phyloP scores from a whole-genome alignment of 2,113 vertebrate species.

The Bungarus multicinctus region DNA sequence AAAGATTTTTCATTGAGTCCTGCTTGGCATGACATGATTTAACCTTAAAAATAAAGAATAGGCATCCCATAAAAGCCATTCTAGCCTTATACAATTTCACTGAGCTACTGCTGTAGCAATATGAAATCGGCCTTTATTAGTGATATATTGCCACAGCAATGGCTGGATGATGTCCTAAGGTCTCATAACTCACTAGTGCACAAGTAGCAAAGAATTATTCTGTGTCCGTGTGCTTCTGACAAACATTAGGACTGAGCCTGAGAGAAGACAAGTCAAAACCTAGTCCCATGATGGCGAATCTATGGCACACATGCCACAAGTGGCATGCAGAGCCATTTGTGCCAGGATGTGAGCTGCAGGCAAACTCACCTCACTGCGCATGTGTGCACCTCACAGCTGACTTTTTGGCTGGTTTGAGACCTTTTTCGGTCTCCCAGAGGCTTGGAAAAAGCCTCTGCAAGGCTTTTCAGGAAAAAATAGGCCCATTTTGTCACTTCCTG shows the following conservation, averaged over 20 bases:
- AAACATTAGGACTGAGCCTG: not conserved
- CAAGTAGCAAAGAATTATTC: not conserved
- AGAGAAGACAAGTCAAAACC: not conserved
- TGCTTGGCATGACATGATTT: not conserved
- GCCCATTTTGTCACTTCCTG: no score
- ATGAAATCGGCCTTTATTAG: not conserved
- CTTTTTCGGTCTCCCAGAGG: no score
- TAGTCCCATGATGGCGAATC: not conserved
- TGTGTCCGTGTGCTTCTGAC: not conserved
- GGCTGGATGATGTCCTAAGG: not conserved
- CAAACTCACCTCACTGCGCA: no score
- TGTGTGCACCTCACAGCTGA: no score
- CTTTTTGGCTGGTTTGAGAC: no score
- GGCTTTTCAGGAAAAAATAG: no score
- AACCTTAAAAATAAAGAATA: not conserved
- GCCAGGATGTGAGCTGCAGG: no score
- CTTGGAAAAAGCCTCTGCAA: no score
- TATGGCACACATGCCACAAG: no score
- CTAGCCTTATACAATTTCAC: not conserved
- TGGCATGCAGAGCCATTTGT: no score
- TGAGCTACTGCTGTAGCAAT: not conserved
- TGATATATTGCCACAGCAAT: not conserved
- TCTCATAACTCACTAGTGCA: not conserved
- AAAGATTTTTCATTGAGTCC: not conserved
- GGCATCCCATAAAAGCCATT: not conserved